phyloP scores from a whole-genome alignment of 2,113 vertebrate genomes.

The Dicrurus megarhynchus region DNA sequence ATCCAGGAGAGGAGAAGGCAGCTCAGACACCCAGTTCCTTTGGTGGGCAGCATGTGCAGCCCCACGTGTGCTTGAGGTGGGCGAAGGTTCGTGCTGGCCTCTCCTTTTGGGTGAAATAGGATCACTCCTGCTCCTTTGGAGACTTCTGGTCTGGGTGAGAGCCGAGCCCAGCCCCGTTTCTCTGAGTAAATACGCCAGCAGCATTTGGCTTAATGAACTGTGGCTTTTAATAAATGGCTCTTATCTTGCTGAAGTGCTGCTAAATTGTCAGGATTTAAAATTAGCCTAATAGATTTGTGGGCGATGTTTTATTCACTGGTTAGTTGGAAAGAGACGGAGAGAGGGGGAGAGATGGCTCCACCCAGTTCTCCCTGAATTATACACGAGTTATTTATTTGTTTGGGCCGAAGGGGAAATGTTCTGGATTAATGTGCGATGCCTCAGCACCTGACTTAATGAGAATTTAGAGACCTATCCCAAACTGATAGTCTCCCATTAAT shows the following conservation, averaged over 20 bases:
- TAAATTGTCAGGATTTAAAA: slow-evolving; percentile 83
- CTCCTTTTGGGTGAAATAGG: not conserved
- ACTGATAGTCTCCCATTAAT: slow-evolving; percentile 71
- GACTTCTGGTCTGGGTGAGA: not conserved
- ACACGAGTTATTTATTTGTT: slow-evolving; percentile 76
- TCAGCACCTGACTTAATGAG: slow-evolving; percentile 74
- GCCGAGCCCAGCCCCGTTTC: not conserved
- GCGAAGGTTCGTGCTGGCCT: accelerated
- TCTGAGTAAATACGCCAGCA: slow-evolving; percentile 73
- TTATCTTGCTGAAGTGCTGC: slow-evolving; percentile 76
- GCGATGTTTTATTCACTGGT: slow-evolving; percentile 76
- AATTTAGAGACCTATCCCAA: slow-evolving; percentile 73
- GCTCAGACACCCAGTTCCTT: accelerated
- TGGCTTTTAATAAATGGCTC: slow-evolving; percentile 81
- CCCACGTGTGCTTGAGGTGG: accelerated
- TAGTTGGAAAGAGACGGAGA: slow-evolving; percentile 45
- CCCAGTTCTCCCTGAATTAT: slow-evolving; percentile 71
- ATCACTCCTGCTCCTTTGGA: not conserved
- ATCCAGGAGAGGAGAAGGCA: not conserved
- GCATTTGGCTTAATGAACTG: slow-evolving; percentile 81
- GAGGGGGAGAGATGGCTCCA: slow-evolving; percentile 21
- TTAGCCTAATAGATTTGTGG: slow-evolving; percentile 78
- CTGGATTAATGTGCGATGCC: slow-evolving; percentile 76
- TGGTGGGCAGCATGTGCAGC: not conserved
- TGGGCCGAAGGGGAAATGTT: slow-evolving; percentile 75